Base-by-base conservation (phyloP, 64 coral and sea anemone species). In the Montipora sp. region DNA sequence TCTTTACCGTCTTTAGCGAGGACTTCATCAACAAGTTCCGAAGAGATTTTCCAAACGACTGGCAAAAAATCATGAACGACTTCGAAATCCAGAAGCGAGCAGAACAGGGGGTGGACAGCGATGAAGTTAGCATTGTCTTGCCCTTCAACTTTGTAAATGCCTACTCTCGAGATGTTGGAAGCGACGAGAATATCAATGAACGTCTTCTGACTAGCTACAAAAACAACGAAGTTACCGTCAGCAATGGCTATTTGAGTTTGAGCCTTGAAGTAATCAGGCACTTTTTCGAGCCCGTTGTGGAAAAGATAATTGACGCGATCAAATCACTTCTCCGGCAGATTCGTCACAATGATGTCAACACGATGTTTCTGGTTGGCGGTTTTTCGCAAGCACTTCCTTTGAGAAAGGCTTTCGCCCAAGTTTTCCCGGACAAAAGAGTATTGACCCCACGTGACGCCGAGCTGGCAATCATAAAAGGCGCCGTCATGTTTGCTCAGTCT, bases 61-160 rank as follows among this genome's bases (percentile, higher is more conserved):
- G 93, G 93, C 93, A 95, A 43, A 95, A 95, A 76, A 90, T 95
- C 46, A 95, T 95, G 93, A 95, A 87, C 80, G 93, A 95, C 80
- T 95, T 95, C 73, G 93, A 95, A 58, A 90, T 95, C 59, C 93
- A 95, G 74, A 95, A 95, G 51, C 79, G 93, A 47, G 93, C 93
- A 43, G 88, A 95, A 48, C 80, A 90, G 5, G 93, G 89, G n/a
- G 80, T 95, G 0, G 93, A 95, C 61, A 95, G 71, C 72, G 81
- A 95, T 51, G 93, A 95, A 59, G 73, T 95, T 3, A 90, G 93
- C 81, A 95, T 95, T 45, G 82, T 85, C 51, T 59, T 95, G 8
- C 93, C 93, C 5, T 90, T 80, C 59, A 95, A 95, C 47, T 95
- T 95, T 23, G 89, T 90, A 10, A 90, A 90, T 45, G 75, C 81